Evolutionary conservation across 2,113 vertebrate genomes (phyloP).

Genomic region (Neolamprologus cancellatus): DNA sequence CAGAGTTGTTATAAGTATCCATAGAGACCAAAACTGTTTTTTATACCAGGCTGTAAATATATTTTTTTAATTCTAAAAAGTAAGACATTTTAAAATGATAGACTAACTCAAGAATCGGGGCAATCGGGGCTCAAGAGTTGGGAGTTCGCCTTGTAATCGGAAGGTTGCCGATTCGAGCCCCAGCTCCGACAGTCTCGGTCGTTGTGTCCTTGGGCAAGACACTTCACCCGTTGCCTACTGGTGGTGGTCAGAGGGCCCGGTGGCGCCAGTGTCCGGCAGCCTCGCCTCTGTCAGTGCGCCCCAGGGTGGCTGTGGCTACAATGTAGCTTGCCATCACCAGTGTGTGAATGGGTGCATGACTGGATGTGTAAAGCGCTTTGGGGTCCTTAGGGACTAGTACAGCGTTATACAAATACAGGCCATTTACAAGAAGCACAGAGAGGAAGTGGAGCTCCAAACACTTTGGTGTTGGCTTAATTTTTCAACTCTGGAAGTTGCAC

Average conservation of each 20-base stretch:
- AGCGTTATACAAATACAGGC: too few relatives aligned
- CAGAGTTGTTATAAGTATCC: neutral
- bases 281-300: neutral
- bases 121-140: neutral
- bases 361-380: too few relatives aligned
- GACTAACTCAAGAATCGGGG: neutral
- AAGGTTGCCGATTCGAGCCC: too few relatives aligned
- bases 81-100: neutral
- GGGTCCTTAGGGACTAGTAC: too few relatives aligned
- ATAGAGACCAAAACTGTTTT: neutral
- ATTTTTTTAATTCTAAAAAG: neutral
- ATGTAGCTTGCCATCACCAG: neutral
- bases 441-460: neutral
- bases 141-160: too few relatives aligned
- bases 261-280: neutral
- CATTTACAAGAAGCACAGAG: neutral
- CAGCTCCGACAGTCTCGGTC: rapidly evolving
- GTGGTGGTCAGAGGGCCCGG: neutral
- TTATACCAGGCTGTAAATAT: neutral
- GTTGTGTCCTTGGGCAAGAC: too few relatives aligned
- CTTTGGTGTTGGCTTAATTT: neutral
- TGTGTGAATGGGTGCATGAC: too few relatives aligned
- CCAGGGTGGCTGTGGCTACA: neutral
- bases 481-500: neutral
- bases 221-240: rapidly evolving